Conservation (phyloP, 2,888 invertebrate genomes). For the Cinara cedri region DNA sequence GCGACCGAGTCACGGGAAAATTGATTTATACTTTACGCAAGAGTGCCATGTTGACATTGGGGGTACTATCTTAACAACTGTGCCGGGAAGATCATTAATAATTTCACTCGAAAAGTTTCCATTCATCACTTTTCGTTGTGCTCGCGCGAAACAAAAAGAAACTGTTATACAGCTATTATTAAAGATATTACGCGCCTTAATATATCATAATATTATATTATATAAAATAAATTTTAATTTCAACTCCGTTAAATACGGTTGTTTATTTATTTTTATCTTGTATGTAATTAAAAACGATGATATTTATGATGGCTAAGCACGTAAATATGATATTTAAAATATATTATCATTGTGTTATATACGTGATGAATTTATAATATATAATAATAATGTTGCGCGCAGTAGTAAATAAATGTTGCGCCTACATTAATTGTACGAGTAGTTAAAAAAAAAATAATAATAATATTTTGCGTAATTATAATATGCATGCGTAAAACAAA, state of each 20-base stretch:
- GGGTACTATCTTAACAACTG: slow-evolving; percentile 37
- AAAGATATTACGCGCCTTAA: slow-evolving; percentile 25
- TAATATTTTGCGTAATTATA: too few relatives aligned
- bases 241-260: slow-evolving; percentile 10
- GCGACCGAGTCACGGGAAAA: slow-evolving; percentile 4
- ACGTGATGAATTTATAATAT: too few relatives aligned
- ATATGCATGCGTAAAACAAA: too few relatives aligned
- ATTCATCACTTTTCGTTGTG: slow-evolving; percentile 50
- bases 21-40: slow-evolving; percentile 48
- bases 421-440: too few relatives aligned
- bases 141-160: slow-evolving; percentile 30
- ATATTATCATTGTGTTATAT: too few relatives aligned
- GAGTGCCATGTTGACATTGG: slow-evolving; percentile 41
- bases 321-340: too few relatives aligned
- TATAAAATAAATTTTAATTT: slow-evolving; percentile 34
- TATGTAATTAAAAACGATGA: slow-evolving; percentile 28
- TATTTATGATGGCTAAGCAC: slow-evolving; percentile 8
- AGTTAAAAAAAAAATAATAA: too few relatives aligned
- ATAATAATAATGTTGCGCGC: too few relatives aligned
- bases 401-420: too few relatives aligned
- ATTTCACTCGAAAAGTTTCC: slow-evolving; percentile 50
- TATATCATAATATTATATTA: slow-evolving; percentile 3
- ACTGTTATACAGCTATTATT: slow-evolving; percentile 26
- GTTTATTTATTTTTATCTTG: slow-evolving; percentile 1
- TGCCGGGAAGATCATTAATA: slow-evolving; percentile 41